Base-by-base conservation (phyloP, 2,797 vertebrate species). In the Notolepis coatsorum region DNA sequence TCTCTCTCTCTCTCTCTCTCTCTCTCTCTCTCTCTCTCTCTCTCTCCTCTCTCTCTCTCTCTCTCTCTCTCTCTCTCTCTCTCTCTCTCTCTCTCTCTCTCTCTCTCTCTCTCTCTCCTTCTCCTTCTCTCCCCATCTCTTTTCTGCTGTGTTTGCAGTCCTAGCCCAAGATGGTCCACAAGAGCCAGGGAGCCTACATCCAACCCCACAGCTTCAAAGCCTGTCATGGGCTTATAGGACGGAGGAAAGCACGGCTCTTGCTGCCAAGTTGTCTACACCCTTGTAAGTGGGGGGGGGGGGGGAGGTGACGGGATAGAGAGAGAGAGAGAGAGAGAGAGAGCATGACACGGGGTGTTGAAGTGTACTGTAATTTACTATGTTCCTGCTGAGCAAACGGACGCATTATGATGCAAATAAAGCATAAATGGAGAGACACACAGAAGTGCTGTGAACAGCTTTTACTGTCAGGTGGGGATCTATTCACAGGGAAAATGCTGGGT, bases 151-250 rank as follows among this genome's bases (percentile, higher is more conserved):
- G 67, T 68, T 70, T 71, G 73, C 68, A 61, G 45, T 79, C 60
- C 73, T 80, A 77, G 83, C 66, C 49, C 24, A 13, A 28, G 41
- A 62, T 50, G 52, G 77, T 70, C 81, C 63, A 39, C 46, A 23
- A 21, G 54, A 74, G 77, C 78, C 77, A 79, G 66, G 49, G 62
- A 35, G 64, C 53, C 61, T 64, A 56, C 61, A 71, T 76, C 71
- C 77, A 50, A 25, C 68, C 73, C 67, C 59, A 55, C 64, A 72
- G 63, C 71, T 66, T 79, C 68, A 65, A 68, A 84, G 56, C 35
- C 64, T 60, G 9, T 73, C 48, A 52, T 78, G 72, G 61, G 65
- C 27, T n/a, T n/a, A 48, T 63, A 61, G 66, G 53, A 68, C 64
- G 57, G 48, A 68, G 67, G 71, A 81, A 66, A 60, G 62, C 51